Evolutionary conservation across 1,140 invertebrate species (phyloP), one percentile per base, ranked within the genome.

Genomic region (Eurosta solidaginis): DNA sequence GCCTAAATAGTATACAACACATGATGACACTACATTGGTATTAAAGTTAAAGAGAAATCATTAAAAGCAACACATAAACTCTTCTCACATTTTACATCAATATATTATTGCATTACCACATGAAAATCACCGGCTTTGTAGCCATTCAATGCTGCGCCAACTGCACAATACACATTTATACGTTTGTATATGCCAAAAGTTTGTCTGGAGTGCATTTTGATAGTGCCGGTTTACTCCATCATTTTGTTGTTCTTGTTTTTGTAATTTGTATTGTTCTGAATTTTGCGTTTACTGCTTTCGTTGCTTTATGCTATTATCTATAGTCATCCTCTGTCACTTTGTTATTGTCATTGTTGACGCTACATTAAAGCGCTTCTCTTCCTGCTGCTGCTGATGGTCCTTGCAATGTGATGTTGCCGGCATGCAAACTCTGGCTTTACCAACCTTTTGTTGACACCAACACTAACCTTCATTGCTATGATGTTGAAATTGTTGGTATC

Each of bases 191-290:
- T 14, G 45, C 45, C n/a, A n/a, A 47, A n/a, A 47, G 45, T 59
- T n/a, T 59, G 29, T 59, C 33, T 7, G 54, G n/a, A 47, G 7
- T 14, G 45, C n/a, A n/a, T 47, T 47, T n/a, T 47, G 45, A n/a
- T 14, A 47, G n/a, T 59, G 54, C 12, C 54, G 54, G 9, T 59
- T 59, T 29, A 36, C 54, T 59, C 33, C 33, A 33, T 59, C 27
- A 59, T 36, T 29, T 59, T 20, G 6, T 59, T 29, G n/a, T n/a
- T n/a, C n/a, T 59, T 59, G 14, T 29, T 59, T 25, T 29, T 33
- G 54, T 12, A 59, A 59, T 59, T 59, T 25, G 54, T 29, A 59
- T 59, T 59, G 54, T 59, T 59, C 54, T 59, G 54, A 59, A 33
- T 59, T 59, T 59, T 59, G 27, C 12, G 33, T 59, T 59, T 59